phyloP scores from a whole-genome alignment of 2,113 vertebrate species.

The Rhinopithecus roxellana region DNA sequence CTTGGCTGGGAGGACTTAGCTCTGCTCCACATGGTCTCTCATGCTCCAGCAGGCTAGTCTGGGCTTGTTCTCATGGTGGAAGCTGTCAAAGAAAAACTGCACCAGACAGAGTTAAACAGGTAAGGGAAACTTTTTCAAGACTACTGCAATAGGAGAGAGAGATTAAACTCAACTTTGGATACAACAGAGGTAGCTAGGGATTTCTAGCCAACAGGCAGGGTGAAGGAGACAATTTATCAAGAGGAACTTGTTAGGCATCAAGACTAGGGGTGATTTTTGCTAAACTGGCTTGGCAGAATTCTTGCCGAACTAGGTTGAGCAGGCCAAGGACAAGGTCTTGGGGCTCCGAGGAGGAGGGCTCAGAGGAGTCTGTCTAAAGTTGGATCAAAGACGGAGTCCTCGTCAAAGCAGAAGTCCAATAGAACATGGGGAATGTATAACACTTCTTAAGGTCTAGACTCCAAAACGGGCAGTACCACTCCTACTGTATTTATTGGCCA shows the following conservation, averaged over 20 bases:
- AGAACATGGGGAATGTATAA: background rate
- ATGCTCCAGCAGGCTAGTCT: background rate
- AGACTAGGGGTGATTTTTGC: background rate
- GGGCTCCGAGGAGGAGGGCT: background rate
- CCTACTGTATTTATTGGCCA: background rate
- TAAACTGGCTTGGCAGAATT: slow-evolving; percentile 15
- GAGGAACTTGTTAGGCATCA: background rate
- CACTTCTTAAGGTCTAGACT: background rate
- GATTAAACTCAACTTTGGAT: background rate
- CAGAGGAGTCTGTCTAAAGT: background rate
- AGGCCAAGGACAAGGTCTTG: background rate
- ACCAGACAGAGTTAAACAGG: background rate
- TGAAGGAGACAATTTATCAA: background rate
- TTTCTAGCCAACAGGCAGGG: background rate
- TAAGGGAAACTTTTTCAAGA: background rate
- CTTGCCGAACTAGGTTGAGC: background rate
- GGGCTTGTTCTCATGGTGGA: background rate
- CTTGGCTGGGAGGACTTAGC: background rate
- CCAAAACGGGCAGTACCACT: background rate
- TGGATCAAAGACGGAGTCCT: background rate
- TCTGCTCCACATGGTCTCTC: background rate
- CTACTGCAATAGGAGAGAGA: background rate
- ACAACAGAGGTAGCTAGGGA: background rate
- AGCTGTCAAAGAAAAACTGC: background rate
- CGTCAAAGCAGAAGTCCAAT: background rate